Evolutionary conservation across 1,140 invertebrate species (phyloP), one percentile per base, ranked within the genome.

Genomic region (Cardiocondyla obscurior): DNA sequence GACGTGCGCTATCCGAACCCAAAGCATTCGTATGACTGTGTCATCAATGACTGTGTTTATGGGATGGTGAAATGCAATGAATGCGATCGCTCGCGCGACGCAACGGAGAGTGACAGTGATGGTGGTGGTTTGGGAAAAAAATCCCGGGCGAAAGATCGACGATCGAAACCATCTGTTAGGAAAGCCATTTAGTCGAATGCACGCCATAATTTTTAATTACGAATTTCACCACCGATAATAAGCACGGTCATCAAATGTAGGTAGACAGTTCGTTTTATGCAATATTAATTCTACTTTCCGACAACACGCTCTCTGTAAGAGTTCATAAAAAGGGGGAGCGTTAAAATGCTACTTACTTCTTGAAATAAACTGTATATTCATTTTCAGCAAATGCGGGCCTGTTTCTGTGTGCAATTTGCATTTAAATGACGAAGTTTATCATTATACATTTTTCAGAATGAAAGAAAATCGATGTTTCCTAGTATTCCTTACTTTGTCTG

Each of bases 181-280:
- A 39, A 65, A 65, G 42, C 6, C 36, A 19, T 46, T 33, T 8
- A 8, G 5, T 30, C 44, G 44, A n/a, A 19, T 19, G 16, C 42
- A 8, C 12, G 12, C 7, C 42, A 39, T 46, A n/a, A 64, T 69
- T 70, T 19, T 73, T 14, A 0, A n/a, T 22, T n/a, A 19, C 28
- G 44, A 53, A 85, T 87, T 86, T 86, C 85, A 87, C 81, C 85
- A 79, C 85, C 81, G 81, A 58, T 72, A 28, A 87, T 87, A 87
- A 87, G 85, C 85, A 86, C 83, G 58, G 72, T 86, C 85, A 86
- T 87, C 67, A 39, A 57, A n/a, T 25, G 81, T 44, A 67, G 49
- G 33, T 67, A 53, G 39, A 51, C 30, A 22, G 60, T n/a, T 53
- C 5, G 16, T 49, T 6, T 67, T n/a, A 12, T 36, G 10, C 51